Conservation (phyloP, 2,113 vertebrate species). For the Oreocharis arfaki region DNA sequence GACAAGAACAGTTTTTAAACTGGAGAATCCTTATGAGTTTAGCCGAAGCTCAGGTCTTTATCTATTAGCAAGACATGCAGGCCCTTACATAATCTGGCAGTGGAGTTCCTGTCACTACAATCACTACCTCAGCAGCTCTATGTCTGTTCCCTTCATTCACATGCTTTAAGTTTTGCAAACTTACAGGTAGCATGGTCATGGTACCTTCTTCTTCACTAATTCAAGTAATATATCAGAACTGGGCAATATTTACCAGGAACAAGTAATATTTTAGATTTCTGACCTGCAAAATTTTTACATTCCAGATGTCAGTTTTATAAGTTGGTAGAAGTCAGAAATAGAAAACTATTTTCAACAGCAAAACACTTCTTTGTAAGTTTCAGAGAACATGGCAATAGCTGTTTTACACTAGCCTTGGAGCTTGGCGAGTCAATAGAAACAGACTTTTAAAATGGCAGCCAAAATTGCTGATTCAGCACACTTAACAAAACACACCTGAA, state of each 20-base stretch:
- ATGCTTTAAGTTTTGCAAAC: background rate
- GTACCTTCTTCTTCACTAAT: background rate
- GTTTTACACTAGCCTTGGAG: background rate
- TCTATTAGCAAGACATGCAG: background rate
- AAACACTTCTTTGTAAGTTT: background rate
- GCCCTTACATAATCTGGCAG: background rate
- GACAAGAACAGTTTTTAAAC: slow-evolving; percentile 31
- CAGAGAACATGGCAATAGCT: background rate
- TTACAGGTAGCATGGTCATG: background rate
- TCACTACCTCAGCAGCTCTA: background rate
- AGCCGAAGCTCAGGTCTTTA: slow-evolving; percentile 34
- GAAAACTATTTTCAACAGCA: background rate
- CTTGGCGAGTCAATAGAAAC: background rate
- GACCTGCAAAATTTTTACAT: background rate
- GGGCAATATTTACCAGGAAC: background rate
- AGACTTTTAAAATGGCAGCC: background rate
- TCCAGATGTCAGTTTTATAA: background rate
- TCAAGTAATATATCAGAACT: background rate
- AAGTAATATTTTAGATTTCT: background rate
- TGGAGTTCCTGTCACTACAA: background rate
- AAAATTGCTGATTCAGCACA: background rate
- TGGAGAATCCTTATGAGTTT: slow-evolving; percentile 60
- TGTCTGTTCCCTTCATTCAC: background rate
- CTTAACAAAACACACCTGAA: background rate
- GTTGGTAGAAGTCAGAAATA: background rate